Base-by-base conservation (phyloP, 2,797 vertebrate species). In the Micropoecilia bifurca region DNA sequence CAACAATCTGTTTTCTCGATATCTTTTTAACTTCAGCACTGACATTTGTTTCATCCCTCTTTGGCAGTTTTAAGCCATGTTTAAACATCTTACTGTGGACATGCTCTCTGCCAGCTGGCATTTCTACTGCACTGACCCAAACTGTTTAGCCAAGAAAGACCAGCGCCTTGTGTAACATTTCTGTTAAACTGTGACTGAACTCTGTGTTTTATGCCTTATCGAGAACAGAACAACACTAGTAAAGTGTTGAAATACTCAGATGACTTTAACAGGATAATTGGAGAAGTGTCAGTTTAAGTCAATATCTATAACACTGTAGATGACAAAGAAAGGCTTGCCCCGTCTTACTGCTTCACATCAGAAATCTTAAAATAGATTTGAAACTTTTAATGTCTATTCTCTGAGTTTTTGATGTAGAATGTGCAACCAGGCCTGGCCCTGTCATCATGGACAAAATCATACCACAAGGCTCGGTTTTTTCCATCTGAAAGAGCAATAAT, bases 391-490 rank as follows among this genome's bases (percentile, higher is more conserved):
- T 85, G 57, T 72, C 46, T 63, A 63, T 68, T 43, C 76, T 80
- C 75, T 43, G 71, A 80, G 79, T 87, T 84, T 82, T 87, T 80
- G 73, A 79, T 83, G 77, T 77, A 80, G 83, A 82, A 81, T 45
- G 69, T 81, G 76, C 81, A 87, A 83, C 83, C 68, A 63, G 25
- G 83, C 46, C 71, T 88, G 88, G 91, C 82, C 91, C 90, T 90
- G 30, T 92, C 90, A 95, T 94, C 83, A 80, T 73, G 59, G 75
- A 85, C 33, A 22, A 69, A 90, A 87, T 77, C 83, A 92, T 92
- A 93, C 90, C 91, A 86, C 89, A 80, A 48, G 81, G 77, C 83
- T 89, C 82, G 79, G 78, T 53, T 53, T 53, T 94, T 90, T 90
- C 90, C 91, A 85, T 86, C 80, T 83, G 57, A 85, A 88, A 86